A percentile compares a stretch with the other conserved stretches of the same genome.
phyloP scores from a whole-genome alignment of 2,888 invertebrate species.

The Punctoribates punctum region DNA sequence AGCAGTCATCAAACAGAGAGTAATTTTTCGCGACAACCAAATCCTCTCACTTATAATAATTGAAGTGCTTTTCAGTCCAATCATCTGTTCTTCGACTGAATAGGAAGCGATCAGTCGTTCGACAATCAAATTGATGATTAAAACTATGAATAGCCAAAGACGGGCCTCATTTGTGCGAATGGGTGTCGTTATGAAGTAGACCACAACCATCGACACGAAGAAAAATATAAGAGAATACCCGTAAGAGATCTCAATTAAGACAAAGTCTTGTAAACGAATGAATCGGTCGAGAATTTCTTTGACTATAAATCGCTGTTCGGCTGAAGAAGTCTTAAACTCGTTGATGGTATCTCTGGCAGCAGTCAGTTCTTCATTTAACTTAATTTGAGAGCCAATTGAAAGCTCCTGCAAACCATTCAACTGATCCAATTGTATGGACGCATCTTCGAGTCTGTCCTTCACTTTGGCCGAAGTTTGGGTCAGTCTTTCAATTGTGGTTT shows the following conservation, averaged over 20 bases:
- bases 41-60: slow-evolving; percentile 32
- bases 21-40: slow-evolving; percentile 29
- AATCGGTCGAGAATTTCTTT: slow-evolving; percentile 60
- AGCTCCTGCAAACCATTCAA: slow-evolving; percentile 57
- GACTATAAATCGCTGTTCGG: slow-evolving; percentile 60
- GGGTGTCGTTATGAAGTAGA: slow-evolving; percentile 61
- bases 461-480: slow-evolving; percentile 59
- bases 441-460: slow-evolving; percentile 57
- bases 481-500: slow-evolving; percentile 59
- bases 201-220: slow-evolving; percentile 57
- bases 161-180: slow-evolving; percentile 60
- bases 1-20: slow-evolving; percentile 1
- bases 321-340: slow-evolving; percentile 57
- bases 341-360: slow-evolving; percentile 52
- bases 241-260: slow-evolving; percentile 64
- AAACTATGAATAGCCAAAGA: slow-evolving; percentile 59
- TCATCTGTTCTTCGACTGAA: not conserved
- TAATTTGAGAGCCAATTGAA: slow-evolving; percentile 53
- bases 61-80: not conserved
- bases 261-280: slow-evolving; percentile 60
- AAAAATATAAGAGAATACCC: slow-evolving; percentile 64
- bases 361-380: slow-evolving; percentile 50
- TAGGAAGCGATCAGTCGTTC: slow-evolving; percentile 53
- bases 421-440: slow-evolving; percentile 56
- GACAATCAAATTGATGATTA: slow-evolving; percentile 57